Evolutionary conservation across 2,888 invertebrate species (phyloP).

Genomic region (Drosophila maculinotata): DNA sequence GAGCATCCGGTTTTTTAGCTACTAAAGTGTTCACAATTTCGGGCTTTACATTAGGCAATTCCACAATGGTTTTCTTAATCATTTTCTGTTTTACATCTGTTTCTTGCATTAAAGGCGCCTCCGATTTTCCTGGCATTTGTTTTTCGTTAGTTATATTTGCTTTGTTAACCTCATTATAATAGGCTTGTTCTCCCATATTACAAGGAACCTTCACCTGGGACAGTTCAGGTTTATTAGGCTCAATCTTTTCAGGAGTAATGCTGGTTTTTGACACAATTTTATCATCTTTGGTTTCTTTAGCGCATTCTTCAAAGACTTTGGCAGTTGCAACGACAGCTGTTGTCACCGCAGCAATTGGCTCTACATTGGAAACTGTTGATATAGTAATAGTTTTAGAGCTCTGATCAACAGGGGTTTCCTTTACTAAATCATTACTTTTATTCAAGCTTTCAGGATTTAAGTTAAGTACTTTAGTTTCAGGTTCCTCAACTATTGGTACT

Average conservation of each 20-base stretch:
- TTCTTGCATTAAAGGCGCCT: slow-evolving; percentile 17
- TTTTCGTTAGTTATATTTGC: slow-evolving; percentile 16
- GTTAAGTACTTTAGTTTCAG: slow-evolving; percentile 17
- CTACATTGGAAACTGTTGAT: slow-evolving; percentile 1
- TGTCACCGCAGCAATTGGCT: not conserved
- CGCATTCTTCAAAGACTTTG: slow-evolving; percentile 8
- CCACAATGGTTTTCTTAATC: slow-evolving; percentile 41
- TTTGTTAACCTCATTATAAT: slow-evolving; percentile 27
- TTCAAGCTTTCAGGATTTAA: slow-evolving; percentile 2
- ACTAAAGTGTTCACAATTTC: slow-evolving; percentile 32
- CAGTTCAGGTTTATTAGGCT: slow-evolving; percentile 10
- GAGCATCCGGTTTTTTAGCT: slow-evolving; percentile 49
- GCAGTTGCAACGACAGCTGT: not conserved
- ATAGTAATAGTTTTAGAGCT: slow-evolving; percentile 7
- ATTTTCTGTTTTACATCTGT: slow-evolving; percentile 53
- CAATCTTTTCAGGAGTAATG: slow-evolving; percentile 1
- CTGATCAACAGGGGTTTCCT: slow-evolving; percentile 4
- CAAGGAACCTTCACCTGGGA: slow-evolving; percentile 7
- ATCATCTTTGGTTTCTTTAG: slow-evolving; percentile 3
- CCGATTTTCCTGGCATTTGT: slow-evolving; percentile 14
- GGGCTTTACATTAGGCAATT: slow-evolving; percentile 33
- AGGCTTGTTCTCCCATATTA: slow-evolving; percentile 9
- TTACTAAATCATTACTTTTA: not conserved
- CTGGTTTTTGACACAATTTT: slow-evolving; percentile 5
- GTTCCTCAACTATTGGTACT: slow-evolving; percentile 25